Conservation (phyloP, 92 coral and sea anemone species). For the Montipora capitata region DNA sequence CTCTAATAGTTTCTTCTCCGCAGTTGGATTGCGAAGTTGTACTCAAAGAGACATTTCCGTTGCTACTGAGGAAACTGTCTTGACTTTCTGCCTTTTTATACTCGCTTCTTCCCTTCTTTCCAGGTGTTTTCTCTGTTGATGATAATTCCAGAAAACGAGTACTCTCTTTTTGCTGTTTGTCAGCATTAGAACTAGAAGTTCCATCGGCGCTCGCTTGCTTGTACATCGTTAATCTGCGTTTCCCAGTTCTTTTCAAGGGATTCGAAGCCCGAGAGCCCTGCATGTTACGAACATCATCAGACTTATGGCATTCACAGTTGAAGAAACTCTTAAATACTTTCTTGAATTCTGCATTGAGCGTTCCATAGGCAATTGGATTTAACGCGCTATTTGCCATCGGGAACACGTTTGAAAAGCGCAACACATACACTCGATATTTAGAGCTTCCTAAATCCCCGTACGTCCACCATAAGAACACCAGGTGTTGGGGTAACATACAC, state of each 20-base stretch:
- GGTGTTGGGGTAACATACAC: slow-evolving; percentile 98
- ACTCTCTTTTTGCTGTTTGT: slow-evolving; percentile 48
- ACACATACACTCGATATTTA: slow-evolving; percentile 85
- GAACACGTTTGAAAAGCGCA: slow-evolving; percentile 95
- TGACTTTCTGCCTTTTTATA: neutral
- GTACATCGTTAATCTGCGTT: slow-evolving; percentile 80
- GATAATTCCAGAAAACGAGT: slow-evolving; percentile 11
- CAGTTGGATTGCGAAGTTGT: neutral
- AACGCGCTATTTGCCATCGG: slow-evolving; percentile 99
- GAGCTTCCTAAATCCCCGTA: slow-evolving; percentile 84
- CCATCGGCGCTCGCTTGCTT: slow-evolving; percentile 55
- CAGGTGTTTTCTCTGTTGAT: slow-evolving; percentile 4
- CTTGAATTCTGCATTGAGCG: slow-evolving; percentile 92
- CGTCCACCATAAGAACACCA: slow-evolving; percentile 83
- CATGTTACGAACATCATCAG: slow-evolving; percentile 51
- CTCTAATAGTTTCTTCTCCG: neutral
- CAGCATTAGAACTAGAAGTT: slow-evolving; percentile 26
- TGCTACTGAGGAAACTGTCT: neutral
- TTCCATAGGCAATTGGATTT: slow-evolving; percentile 96
- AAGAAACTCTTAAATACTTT: slow-evolving; percentile 92
- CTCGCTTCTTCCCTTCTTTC: neutral
- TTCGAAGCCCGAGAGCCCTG: neutral
- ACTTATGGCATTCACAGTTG: slow-evolving; percentile 74
- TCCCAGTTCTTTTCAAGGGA: slow-evolving; percentile 38
- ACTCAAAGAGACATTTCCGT: slow-evolving; percentile 3